Evolutionary conservation across 2,113 vertebrate species (phyloP).

Genomic region (Galbula dea): DNA sequence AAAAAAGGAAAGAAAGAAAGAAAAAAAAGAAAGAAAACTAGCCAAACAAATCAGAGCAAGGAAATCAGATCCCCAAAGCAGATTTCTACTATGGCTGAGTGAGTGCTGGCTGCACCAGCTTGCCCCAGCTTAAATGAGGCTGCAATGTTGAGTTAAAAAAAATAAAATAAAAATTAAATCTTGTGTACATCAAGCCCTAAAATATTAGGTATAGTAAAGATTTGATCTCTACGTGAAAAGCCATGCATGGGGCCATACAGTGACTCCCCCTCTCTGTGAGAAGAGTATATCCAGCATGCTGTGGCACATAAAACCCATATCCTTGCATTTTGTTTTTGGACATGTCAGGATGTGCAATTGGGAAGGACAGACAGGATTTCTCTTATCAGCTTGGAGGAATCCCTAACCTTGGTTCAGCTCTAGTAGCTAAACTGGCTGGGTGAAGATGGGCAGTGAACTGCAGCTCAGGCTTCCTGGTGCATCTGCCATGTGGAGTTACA

Average conservation of each 20-base stretch:
- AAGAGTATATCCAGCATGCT: neutral
- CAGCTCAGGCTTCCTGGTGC: rapidly evolving
- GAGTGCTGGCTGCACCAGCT: neutral
- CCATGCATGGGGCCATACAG: neutral
- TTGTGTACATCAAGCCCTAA: neutral
- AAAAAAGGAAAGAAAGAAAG: no score
- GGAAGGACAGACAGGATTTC: neutral
- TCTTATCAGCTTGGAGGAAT: neutral
- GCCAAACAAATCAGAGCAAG: neutral
- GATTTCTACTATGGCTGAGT: neutral
- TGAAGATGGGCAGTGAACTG: neutral
- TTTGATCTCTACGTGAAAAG: neutral
- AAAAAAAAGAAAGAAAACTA: no score
- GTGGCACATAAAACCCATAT: neutral
- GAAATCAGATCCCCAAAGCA: neutral
- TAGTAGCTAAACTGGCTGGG: neutral
- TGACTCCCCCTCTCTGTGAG: neutral
- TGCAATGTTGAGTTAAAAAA: neutral
- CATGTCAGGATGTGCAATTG: neutral
- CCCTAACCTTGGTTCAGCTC: neutral
- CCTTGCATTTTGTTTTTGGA: neutral
- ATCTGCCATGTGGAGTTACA: rapidly evolving
- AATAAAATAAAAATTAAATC: neutral
- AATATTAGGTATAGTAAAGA: neutral
- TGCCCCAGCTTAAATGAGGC: neutral